Conservation (phyloP, 2,113 vertebrate species). For the Brachionichthys hirsutus region DNA sequence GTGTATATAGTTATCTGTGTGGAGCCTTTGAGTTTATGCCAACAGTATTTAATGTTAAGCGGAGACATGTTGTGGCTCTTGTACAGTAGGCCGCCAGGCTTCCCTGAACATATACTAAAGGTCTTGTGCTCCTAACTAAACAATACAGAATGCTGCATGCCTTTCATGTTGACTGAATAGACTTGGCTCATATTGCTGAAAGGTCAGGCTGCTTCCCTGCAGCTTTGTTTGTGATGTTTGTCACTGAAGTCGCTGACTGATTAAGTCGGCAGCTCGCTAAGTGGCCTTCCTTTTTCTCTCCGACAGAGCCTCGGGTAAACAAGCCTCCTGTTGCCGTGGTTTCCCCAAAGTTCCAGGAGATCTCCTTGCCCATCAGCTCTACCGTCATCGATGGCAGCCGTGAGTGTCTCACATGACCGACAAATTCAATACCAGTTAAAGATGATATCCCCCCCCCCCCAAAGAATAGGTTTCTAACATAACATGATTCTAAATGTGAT, state of each 20-base stretch:
- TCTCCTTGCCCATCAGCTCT: constrained; percentile 93
- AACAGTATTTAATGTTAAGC: too few species aligned
- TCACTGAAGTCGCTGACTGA: background rate
- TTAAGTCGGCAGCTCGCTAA: background rate
- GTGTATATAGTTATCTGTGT: too few species aligned
- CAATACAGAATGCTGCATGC: too few species aligned
- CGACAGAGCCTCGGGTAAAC: constrained; percentile 92
- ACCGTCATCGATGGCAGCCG: constrained; percentile 96
- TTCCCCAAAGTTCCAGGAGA: constrained; percentile 91
- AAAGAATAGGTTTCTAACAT: background rate
- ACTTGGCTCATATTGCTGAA: background rate
- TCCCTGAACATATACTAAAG: too few species aligned
- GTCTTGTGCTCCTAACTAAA: too few species aligned
- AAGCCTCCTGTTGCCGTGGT: constrained; percentile 91
- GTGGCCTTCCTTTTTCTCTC: constrained; percentile 40
- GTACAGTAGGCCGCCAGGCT: too few species aligned
- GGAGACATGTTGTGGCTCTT: too few species aligned
- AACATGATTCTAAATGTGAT: background rate
- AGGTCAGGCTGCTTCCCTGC: constrained; percentile 2
- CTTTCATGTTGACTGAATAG: background rate
- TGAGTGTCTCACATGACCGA: constrained; percentile 75
- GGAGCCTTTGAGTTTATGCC: too few species aligned
- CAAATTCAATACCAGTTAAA: background rate
- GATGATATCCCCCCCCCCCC: background rate
- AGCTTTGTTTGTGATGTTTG: constrained; percentile 8